Base-by-base conservation (phyloP, 1,140 invertebrate genomes). In the Magallana ariakensis region DNA sequence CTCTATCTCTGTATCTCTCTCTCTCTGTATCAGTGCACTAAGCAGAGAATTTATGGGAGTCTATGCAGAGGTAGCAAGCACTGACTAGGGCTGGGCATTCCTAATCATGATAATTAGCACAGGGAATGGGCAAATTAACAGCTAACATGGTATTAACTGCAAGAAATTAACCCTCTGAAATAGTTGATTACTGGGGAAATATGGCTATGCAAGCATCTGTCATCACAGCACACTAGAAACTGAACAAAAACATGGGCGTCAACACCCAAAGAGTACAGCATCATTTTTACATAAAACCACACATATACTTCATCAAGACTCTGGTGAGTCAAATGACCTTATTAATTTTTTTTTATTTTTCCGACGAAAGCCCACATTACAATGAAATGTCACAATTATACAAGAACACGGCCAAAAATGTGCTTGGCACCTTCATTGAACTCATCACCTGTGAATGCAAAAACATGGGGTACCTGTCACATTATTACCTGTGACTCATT, bases 301-400 rank as follows among this genome's bases (percentile, higher is more conserved):
- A 26, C 62, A 26, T 70, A 70, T 70, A 46, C 33, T 70, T 70
- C 62, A 70, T 70, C 62, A 70, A 70, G 62, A 22, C n/a, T 70
- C 19, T 10, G 3, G 10, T 22, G n/a, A 22, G 62, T 66, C 19
- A 66, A 22, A 16, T 70, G 62, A 19, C 19, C 19, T 70, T 22
- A 19, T 22, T 22, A 70, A 3, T 70, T 70, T 11, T 46, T n/a
- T 46, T 46, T 46, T 46, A 46, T 2, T 46, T 46, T 46, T 46
- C 33, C 33, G 33, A 1, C 33, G 33, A 46, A 22, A 22, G 26
- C 62, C 62, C 26, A 19, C 6, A 7, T 22, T 22, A 19, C 26
- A 70, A 11, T 19, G 26, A 70, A 70, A 70, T 70, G 62, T 22
- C 62, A 70, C n/a, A 70, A 11, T 62, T 46, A 46, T 46, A 46